Evolutionary conservation across 2,797 vertebrate species (phyloP).

Genomic region (Catostomus latipinnis): DNA sequence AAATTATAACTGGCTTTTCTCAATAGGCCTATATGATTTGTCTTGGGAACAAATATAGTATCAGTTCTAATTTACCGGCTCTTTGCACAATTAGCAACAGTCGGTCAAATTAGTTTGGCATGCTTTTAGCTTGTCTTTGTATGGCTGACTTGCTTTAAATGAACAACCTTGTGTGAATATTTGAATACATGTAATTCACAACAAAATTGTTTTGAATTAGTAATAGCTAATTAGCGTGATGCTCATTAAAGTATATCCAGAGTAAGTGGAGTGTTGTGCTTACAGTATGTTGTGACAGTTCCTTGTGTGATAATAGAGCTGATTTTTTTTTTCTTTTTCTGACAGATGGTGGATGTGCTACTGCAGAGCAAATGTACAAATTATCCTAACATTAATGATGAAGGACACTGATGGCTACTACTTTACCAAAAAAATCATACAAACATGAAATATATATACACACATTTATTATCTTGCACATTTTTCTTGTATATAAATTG

Average conservation of each 20-base stretch:
- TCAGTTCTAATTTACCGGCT: conserved; percentile 14
- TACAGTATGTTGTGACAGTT: conserved; percentile 67
- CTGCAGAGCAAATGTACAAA: conserved; percentile 1
- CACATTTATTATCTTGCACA: not conserved
- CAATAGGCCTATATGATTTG: not conserved
- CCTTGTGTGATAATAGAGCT: conserved; percentile 65
- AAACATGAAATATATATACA: not conserved
- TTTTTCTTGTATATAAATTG: too few species aligned
- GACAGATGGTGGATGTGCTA: conserved; percentile 55
- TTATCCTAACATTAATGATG: not conserved
- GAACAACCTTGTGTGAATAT: conserved; percentile 67
- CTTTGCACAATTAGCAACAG: conserved; percentile 26
- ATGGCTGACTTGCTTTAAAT: conserved; percentile 61
- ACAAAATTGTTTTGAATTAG: conserved; percentile 76
- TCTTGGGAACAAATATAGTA: not conserved
- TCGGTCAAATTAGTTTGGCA: not conserved
- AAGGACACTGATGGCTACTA: not conserved
- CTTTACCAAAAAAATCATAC: not conserved
- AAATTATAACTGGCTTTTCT: not conserved
- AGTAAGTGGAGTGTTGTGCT: conserved; percentile 65
- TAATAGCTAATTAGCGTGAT: conserved; percentile 67
- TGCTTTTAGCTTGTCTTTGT: conserved; percentile 3
- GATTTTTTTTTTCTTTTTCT: conserved; percentile 69
- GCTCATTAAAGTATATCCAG: conserved; percentile 57
- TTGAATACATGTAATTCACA: conserved; percentile 75